Evolutionary conservation across 2,888 invertebrate species (phyloP).

Genomic region (Noctua janthina): DNA sequence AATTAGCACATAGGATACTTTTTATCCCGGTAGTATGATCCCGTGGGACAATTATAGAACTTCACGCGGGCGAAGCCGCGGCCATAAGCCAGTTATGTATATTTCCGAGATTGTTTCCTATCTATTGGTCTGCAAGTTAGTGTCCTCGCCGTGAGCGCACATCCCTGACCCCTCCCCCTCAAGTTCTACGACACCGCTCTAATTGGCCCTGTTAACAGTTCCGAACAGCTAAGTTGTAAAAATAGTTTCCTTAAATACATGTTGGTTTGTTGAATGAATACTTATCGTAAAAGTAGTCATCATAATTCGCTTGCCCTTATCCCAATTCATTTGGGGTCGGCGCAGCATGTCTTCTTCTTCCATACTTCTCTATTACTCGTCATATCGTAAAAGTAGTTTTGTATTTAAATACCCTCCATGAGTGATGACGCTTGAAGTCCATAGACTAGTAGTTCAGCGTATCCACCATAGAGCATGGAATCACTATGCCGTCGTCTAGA

Average conservation of each 20-base stretch:
- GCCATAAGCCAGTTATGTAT: no score
- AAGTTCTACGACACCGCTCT: neutral
- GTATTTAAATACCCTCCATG: neutral
- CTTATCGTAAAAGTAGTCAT: neutral
- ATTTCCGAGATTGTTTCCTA: neutral
- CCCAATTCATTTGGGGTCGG: no score
- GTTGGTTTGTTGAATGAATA: neutral
- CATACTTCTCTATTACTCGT: no score
- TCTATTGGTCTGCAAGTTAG: slow-evolving; percentile 1
- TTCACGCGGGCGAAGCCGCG: no score
- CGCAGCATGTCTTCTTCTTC: no score
- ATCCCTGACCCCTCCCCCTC: neutral
- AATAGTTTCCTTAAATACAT: neutral
- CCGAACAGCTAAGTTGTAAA: neutral
- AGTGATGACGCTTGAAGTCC: neutral
- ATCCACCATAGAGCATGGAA: neutral
- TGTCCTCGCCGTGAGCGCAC: slow-evolving; percentile 1
- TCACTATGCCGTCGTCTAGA: neutral
- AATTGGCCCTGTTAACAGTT: neutral
- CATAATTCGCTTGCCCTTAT: no score
- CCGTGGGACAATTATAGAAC: no score
- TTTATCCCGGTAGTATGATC: no score
- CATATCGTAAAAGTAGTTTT: neutral
- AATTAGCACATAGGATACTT: no score
- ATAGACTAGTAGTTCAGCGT: neutral